A percentile compares a stretch with the other conserved stretches of the same genome.
Evolutionary conservation across 1,140 invertebrate species (phyloP).

Genomic region (Cepaea nemoralis): DNA sequence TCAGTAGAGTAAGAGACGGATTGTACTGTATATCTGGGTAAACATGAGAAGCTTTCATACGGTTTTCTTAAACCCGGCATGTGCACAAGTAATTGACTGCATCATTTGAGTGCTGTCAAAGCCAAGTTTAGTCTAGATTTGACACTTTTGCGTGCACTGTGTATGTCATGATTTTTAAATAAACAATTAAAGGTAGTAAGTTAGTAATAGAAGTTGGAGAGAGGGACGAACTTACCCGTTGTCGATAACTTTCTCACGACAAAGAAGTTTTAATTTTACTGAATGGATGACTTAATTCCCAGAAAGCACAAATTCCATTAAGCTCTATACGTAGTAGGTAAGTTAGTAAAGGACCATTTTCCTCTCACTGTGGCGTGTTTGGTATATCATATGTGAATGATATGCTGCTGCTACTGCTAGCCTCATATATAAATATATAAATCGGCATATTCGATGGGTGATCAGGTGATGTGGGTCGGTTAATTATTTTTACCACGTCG

Average conservation of each 20-base stretch:
- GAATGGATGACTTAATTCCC: no score
- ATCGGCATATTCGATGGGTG: no score
- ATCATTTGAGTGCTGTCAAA: neutral
- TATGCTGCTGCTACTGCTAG: no score
- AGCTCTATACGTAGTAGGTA: no score
- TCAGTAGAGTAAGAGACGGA: conserved; percentile 26
- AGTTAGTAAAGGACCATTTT: no score
- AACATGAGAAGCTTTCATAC: neutral
- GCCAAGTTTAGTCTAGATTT: neutral
- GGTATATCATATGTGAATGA: no score
- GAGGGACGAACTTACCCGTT: neutral
- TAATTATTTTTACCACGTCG: no score
- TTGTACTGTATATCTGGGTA: neutral
- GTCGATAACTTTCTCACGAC: neutral
- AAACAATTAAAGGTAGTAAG: neutral
- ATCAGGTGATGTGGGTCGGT: no score
- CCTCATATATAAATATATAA: no score
- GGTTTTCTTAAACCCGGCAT: neutral
- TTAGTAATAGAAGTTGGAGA: neutral
- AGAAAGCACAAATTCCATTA: no score
- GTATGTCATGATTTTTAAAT: neutral
- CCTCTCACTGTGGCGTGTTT: no score
- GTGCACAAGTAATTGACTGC: neutral
- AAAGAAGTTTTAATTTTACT: no score
- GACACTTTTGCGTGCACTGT: neutral